A percentile compares a stretch with the other conserved stretches of the same genome.
Conservation (phyloP, 2,797 vertebrate species). For the Lepus oiostolus region DNA sequence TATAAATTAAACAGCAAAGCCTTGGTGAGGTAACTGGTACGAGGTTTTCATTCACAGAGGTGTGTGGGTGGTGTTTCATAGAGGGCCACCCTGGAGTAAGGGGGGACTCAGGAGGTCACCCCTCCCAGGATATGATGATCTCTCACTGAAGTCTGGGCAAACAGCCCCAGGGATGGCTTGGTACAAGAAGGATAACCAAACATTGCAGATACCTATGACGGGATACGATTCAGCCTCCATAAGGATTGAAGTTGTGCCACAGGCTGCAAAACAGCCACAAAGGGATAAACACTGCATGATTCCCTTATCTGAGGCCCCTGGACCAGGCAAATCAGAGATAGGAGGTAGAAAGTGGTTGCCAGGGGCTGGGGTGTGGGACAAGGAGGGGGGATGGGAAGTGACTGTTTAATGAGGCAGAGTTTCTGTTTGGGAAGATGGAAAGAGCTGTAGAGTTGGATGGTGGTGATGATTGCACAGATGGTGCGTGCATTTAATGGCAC, state of each 20-base stretch:
- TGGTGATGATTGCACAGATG: not conserved
- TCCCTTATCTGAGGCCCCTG: not conserved
- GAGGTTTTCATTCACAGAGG: not conserved
- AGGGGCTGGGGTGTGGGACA: not conserved
- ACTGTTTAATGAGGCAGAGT: not conserved
- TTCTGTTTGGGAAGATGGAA: not conserved
- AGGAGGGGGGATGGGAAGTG: not conserved
- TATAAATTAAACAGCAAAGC: not conserved
- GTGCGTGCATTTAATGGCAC: not conserved
- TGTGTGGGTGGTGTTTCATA: not conserved
- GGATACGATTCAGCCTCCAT: not conserved
- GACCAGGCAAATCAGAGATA: not conserved
- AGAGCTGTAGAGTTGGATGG: too few species aligned
- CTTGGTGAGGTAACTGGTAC: not conserved
- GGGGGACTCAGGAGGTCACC: not conserved
- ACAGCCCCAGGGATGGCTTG: not conserved
- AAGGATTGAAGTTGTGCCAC: not conserved
- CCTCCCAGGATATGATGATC: not conserved
- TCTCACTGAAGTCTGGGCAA: not conserved
- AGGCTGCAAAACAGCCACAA: not conserved
- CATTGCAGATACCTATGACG: not conserved
- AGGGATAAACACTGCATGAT: not conserved
- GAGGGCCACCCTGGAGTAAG: not conserved
- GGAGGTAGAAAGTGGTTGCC: too few species aligned
- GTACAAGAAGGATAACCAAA: not conserved